Conservation (phyloP, 2,888 invertebrate species). For the Pandemis corylana region DNA sequence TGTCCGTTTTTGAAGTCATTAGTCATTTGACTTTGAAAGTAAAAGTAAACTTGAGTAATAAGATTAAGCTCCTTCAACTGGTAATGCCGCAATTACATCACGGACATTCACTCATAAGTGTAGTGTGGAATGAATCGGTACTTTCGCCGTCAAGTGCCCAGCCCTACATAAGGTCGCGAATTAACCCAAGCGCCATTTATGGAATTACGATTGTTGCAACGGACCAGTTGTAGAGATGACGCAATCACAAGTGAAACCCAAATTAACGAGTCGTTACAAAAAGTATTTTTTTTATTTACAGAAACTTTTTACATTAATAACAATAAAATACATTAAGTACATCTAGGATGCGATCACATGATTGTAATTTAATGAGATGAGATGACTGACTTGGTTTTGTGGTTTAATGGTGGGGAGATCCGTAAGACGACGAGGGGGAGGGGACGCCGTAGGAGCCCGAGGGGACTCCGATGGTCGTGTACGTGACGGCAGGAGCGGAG, state of each 20-base stretch:
- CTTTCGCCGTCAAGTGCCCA: constrained; percentile 6
- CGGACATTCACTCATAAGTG: constrained; percentile 11
- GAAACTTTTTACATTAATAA: constrained; percentile 79
- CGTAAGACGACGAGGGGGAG: constrained; percentile 75
- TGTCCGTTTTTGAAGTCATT: constrained; percentile 18
- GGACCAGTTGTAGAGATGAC: constrained; percentile 42
- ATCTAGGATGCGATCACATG: constrained; percentile 81
- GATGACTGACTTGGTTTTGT: constrained; percentile 55
- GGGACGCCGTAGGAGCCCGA: constrained; percentile 82
- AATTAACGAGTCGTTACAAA: constrained; percentile 58
- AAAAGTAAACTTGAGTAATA: constrained; percentile 38
- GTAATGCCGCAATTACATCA: constrained; percentile 15
- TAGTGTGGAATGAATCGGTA: constrained; percentile 14
- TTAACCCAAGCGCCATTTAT: constrained; percentile 51
- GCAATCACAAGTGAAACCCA: constrained; percentile 49
- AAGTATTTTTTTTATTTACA: constrained; percentile 84
- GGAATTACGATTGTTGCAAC: constrained; percentile 54
- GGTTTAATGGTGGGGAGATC: constrained; percentile 75
- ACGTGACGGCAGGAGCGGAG: constrained; percentile 61
- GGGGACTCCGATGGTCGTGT: constrained; percentile 74
- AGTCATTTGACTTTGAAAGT: constrained; percentile 41
- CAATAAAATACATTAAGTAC: constrained; percentile 73
- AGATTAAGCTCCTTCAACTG: constrained; percentile 10
- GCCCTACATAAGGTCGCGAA: constrained; percentile 29
- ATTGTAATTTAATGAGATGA: constrained; percentile 76